Base-by-base conservation (phyloP, 1,140 invertebrate species). In the Nilaparvata lugens region DNA sequence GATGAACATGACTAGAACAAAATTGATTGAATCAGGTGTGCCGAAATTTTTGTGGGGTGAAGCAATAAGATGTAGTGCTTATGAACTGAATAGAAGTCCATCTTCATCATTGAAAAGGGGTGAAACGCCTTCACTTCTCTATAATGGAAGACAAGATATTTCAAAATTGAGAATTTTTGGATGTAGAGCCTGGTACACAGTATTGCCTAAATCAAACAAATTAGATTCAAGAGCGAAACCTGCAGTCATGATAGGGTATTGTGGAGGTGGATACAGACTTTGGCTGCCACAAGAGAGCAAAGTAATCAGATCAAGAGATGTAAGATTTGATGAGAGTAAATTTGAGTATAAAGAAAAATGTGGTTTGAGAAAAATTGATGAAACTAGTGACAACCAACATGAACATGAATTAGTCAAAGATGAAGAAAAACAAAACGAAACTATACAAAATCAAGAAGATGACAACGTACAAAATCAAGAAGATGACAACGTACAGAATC, bases 41-140 rank as follows among this genome's bases (percentile, higher is more conserved):
- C 42, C 40, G 16, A 56, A 61, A 28, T 21, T 24, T 13, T 67
- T 68, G 52, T 75, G 74, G 72, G 65, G 68, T 23, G 71, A 74
- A 60, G 70, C 68, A n/a, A 25, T 72, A n/a, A 35, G 9, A 48
- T 24, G 45, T 38, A 42, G 42, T 21, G 40, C 43, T 16, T 63
- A 65, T 43, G 9, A 57, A 13, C 14, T 54, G 4, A 65, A 65
- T 43, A 21, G 64, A 54, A 54, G 43, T 48, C 61, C 58, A 16
- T 56, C 58, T 16, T 28, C 19, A 16, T 24, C 16, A 38, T 14
- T 52, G 31, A 19, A 52, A 48, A 56, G 56, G 19, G 38, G 21
- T 21, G n/a, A 57, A 57, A 61, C 53, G 11, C 52, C 40, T 13
- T 28, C 54, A 13, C 14, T 45, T 7, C n/a, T 56, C 13, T 61